These are phyloP conservation scores for Drosophila varians DNA, from an alignment of 1,140 invertebrate species.

Conservation along the genomic window DNA sequence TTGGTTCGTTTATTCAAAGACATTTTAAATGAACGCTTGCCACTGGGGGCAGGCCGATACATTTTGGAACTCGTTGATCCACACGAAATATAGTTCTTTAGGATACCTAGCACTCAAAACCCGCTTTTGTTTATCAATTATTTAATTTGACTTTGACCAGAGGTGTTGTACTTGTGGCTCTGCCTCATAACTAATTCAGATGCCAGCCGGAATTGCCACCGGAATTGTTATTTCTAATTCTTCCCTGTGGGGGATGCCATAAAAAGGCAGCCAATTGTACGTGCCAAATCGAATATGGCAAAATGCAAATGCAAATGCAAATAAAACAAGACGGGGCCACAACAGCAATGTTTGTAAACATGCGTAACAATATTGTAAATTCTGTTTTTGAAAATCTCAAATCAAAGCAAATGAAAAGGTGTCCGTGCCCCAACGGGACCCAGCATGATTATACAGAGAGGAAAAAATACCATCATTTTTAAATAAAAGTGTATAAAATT, in stretches of 20 bases:
- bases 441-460: too few relatives aligned
- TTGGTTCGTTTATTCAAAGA: slow-evolving; percentile 60
- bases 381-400: slow-evolving; percentile 28
- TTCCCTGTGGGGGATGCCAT: slow-evolving; percentile 8
- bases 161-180: slow-evolving; percentile 23
- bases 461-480: neutral
- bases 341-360: slow-evolving; percentile 22
- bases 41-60: neutral
- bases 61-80: neutral
- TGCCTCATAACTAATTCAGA: slow-evolving; percentile 25
- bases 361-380: slow-evolving; percentile 42
- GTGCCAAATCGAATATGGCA: slow-evolving; percentile 25
- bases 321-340: neutral
- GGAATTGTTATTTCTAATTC: slow-evolving; percentile 1
- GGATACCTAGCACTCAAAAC: too few relatives aligned
- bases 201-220: neutral
- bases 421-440: slow-evolving; percentile 45
- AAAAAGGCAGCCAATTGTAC: slow-evolving; percentile 38
- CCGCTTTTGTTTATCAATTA: neutral
- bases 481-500: too few relatives aligned
- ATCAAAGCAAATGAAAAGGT: slow-evolving; percentile 64
- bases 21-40: slow-evolving; percentile 44
- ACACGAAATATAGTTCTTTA: too few relatives aligned
- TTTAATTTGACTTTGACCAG: neutral
- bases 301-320: neutral